Percentiles rank a stretch among this genome's conserved stretches.
phyloP scores from a whole-genome alignment of 2,113 vertebrate genomes.

The Amblyornis subalaris region DNA sequence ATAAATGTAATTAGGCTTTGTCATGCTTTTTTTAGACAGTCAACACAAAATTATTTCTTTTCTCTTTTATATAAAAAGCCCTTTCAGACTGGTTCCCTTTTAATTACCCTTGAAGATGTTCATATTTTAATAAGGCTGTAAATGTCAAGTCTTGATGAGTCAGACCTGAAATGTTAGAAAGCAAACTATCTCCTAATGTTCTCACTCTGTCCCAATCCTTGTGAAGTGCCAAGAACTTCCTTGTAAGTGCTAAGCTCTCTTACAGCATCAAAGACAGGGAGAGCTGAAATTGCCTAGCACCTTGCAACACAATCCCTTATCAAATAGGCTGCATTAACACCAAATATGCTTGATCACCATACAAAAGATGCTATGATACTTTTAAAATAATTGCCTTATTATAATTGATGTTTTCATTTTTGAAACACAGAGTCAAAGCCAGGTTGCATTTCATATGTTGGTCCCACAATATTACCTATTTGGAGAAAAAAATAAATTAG shows the following conservation, averaged over 20 bases:
- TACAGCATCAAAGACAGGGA: neutral
- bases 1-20: conserved; percentile 24
- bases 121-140: neutral
- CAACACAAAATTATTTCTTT: conserved; percentile 28
- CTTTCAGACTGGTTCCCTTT: neutral
- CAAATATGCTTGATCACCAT: neutral
- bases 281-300: neutral
- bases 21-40: conserved; percentile 11
- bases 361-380: neutral
- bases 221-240: neutral
- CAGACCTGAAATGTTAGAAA: conserved; percentile 29
- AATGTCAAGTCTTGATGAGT: conserved; percentile 27
- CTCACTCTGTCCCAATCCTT: neutral
- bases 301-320: neutral
- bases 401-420: neutral
- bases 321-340: neutral
- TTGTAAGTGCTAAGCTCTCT: neutral
- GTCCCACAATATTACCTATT: neutral
- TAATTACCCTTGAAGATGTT: conserved; percentile 25
- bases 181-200: neutral
- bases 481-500: neutral
- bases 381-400: neutral
- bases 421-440: neutral
- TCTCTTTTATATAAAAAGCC: conserved; percentile 14
- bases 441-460: neutral